Percentiles rank a stretch among this genome's conserved stretches.
Evolutionary conservation across 30 jellyfish, hydroid and myxozoan genomes (phyloP).

Genomic region (Pelagia noctiluca): DNA sequence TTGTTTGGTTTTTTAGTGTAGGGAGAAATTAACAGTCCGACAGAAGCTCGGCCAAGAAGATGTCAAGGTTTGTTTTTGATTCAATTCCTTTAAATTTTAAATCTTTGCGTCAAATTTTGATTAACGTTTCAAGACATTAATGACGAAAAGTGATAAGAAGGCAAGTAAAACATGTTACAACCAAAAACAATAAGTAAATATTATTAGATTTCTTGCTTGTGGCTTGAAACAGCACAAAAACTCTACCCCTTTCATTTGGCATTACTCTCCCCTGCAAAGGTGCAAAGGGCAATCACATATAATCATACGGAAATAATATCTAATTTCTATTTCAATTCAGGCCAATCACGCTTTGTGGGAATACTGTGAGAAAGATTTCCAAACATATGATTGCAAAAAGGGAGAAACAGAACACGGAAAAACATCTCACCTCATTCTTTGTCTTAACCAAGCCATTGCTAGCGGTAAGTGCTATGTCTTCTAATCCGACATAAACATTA

Average conservation of each 20-base stretch:
- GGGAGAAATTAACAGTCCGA: slow-evolving; percentile 76
- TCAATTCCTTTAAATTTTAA: not conserved
- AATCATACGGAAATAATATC: no score
- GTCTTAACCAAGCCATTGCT: slow-evolving; percentile 73
- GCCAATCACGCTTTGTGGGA: slow-evolving; percentile 89
- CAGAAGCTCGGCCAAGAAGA: slow-evolving; percentile 85
- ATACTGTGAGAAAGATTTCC: slow-evolving; percentile 76
- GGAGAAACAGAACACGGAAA: slow-evolving; percentile 80
- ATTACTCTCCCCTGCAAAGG: no score
- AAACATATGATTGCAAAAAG: slow-evolving; percentile 62
- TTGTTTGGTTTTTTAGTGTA: slow-evolving; percentile 66
- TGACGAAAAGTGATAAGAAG: no score
- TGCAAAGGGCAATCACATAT: no score
- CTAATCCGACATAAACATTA: not conserved
- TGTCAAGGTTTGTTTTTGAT: slow-evolving; percentile 77
- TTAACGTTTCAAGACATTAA: no score
- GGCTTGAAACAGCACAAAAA: no score
- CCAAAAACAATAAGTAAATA: no score
- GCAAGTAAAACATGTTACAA: no score
- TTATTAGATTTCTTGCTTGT: no score
- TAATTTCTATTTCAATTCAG: slow-evolving; percentile 13
- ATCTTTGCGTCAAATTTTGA: not conserved
- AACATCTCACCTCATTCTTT: slow-evolving; percentile 79
- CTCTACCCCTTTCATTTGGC: no score
- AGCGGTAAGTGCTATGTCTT: slow-evolving; percentile 51